These are phyloP conservation scores for Zapus hudsonius DNA, from an alignment of 2,113 vertebrate genomes.

Conservation along the genomic window DNA sequence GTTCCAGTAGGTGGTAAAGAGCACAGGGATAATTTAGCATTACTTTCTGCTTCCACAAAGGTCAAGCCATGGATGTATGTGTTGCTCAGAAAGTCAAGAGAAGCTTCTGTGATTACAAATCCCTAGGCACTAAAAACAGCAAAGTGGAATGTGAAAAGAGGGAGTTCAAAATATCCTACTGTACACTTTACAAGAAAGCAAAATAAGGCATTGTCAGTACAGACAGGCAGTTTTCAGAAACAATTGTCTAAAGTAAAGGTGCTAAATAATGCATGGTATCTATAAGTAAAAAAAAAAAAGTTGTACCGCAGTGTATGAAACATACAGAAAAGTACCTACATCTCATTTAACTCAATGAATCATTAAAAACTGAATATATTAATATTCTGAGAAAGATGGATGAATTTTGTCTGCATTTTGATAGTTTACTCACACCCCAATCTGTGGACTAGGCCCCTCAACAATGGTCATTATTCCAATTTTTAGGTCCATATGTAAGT, in stretches of 20 bases:
- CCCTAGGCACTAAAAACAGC: slow-evolving; percentile 10
- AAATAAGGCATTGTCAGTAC: background rate
- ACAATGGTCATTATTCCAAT: background rate
- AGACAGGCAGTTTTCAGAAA: background rate
- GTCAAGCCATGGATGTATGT: slow-evolving; percentile 55
- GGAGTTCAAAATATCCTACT: background rate
- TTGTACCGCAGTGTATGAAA: background rate
- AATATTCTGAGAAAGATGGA: background rate
- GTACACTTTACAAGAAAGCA: background rate
- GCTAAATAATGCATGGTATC: background rate
- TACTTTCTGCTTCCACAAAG: slow-evolving; percentile 66
- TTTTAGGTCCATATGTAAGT: background rate
- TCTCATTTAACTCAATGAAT: slow-evolving; percentile 8
- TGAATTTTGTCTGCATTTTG: background rate
- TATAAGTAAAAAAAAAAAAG: background rate
- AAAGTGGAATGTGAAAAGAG: background rate
- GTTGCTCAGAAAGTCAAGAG: slow-evolving; percentile 54
- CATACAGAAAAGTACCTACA: background rate
- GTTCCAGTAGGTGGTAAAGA: slow-evolving; percentile 37
- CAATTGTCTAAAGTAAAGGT: background rate
- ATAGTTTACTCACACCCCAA: background rate
- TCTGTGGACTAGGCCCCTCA: background rate
- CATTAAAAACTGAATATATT: background rate
- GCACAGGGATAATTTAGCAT: slow-evolving; percentile 54
- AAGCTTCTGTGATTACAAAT: slow-evolving; percentile 59